Base-by-base conservation (phyloP, 1,140 invertebrate genomes). In the Littorina saxatilis region DNA sequence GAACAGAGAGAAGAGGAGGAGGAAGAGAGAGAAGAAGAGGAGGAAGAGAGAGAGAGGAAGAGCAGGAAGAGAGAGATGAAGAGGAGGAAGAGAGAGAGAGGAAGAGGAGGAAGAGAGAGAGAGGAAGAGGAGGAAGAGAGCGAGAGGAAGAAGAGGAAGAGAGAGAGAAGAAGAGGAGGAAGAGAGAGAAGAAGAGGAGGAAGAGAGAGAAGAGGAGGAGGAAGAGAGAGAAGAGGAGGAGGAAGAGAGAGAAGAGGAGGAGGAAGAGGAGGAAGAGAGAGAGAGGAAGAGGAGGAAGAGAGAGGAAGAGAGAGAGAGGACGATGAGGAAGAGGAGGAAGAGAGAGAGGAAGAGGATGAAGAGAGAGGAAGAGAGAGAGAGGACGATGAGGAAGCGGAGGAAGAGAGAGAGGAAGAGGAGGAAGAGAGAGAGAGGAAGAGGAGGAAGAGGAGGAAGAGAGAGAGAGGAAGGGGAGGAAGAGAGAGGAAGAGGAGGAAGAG, bases 71-170 rank as follows among this genome's bases (percentile, higher is more conserved):
- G 29, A 47, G 43, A 47, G 43, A 47, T 5, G 17, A 17, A 47
- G 43, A 47, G 43, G 43, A 47, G 43, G 17, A 17, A 73, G n/a
- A 70, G 35, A 43, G 40, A 43, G 17, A 23, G 63, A 80, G 23
- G 43, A 20, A 47, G 63, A n/a, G 39, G 4, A 5, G 29, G 70
- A 47, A 47, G 43, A 47, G 43, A 47, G 66, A 68, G 37, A 5
- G 15, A 47, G 76, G 79, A 43, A 63, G 55, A 55, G 82, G 23
- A 58, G 55, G n/a, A 23, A 11, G 23, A 23, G 55, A 58, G 55
- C 4, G 55, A 23, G 55, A 58, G 55, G 23, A 3, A 58, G 55
- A 4, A 23, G 55, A 27, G 55, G n/a, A 27, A 58, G 55, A 23
- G 55, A 58, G 55, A 58, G 23, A 58, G 55, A 7, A 58, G n/a